Conservation (phyloP, 2,888 invertebrate species). For the Mechanitis mazaeus region DNA sequence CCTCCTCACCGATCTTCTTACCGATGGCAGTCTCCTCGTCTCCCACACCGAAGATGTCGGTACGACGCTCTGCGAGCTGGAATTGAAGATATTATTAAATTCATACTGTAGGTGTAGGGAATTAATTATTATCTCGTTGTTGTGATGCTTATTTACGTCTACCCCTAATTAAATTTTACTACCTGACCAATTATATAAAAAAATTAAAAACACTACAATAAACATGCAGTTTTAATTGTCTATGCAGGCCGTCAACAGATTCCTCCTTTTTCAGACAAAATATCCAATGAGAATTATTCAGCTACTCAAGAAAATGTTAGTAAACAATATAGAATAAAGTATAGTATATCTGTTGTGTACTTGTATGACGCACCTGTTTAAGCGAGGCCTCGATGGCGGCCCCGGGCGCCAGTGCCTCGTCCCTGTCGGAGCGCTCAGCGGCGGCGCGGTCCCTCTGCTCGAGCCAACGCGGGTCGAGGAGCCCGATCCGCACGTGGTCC, state of each 20-base stretch:
- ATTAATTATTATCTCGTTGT: no score
- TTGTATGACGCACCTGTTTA: slow-evolving; percentile 77
- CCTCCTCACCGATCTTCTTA: slow-evolving; percentile 96
- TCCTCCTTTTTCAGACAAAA: no score
- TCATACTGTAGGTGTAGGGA: background rate
- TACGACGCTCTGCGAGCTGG: slow-evolving; percentile 95
- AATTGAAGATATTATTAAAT: slow-evolving; percentile 1
- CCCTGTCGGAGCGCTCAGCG: slow-evolving; percentile 93
- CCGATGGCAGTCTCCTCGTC: slow-evolving; percentile 99
- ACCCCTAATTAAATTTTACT: no score
- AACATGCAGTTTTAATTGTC: no score
- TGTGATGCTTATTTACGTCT: no score
- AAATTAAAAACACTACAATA: no score
- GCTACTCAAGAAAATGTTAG: no score
- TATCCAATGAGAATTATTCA: no score
- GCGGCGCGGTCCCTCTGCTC: slow-evolving; percentile 96
- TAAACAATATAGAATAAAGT: no score
- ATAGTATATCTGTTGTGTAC: no score
- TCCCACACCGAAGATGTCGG: slow-evolving; percentile 99
- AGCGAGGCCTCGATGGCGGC: slow-evolving; percentile 97
- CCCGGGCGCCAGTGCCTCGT: slow-evolving; percentile 75
- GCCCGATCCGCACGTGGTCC: slow-evolving; percentile 97
- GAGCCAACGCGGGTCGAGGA: slow-evolving; percentile 97
- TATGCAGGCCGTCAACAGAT: no score
- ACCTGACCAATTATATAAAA: no score